Conservation (phyloP, 2,113 vertebrate genomes). For the Oreotragus oreotragus region DNA sequence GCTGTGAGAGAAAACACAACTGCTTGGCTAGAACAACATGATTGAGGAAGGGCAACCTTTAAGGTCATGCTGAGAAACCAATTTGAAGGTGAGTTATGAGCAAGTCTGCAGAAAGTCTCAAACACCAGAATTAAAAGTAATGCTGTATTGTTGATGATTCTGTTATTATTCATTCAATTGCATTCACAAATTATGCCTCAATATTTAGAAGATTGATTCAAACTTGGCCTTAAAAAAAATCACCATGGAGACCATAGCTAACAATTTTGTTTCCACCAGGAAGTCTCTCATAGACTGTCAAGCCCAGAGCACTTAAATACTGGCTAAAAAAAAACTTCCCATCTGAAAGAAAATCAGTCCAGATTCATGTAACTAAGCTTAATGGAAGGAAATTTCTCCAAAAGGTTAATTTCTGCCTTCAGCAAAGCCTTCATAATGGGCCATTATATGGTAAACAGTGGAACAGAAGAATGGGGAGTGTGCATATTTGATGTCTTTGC, state of each 20-base stretch:
- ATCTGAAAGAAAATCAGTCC: constrained; percentile 44
- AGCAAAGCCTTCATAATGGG: constrained; percentile 20
- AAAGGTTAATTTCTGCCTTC: constrained; percentile 57
- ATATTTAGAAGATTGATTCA: constrained; percentile 49
- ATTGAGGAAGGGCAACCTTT: not conserved
- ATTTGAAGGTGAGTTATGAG: not conserved
- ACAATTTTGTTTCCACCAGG: not conserved
- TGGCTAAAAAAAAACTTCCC: not conserved
- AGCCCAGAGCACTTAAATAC: not conserved
- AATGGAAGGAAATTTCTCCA: constrained; percentile 27
- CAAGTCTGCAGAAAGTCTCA: not conserved
- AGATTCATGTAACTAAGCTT: constrained; percentile 39
- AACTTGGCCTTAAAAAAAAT: constrained; percentile 36
- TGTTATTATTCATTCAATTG: constrained; percentile 1
- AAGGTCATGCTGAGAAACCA: not conserved
- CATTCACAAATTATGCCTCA: constrained; percentile 15
- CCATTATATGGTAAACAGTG: not conserved
- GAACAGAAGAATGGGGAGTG: not conserved
- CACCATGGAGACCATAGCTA: constrained; percentile 46
- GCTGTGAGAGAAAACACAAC: not conserved
- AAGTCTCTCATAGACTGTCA: not conserved
- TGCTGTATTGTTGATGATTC: not conserved
- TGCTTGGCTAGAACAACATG: not conserved
- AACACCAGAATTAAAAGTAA: constrained; percentile 16
- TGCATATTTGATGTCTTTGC: not conserved